These are phyloP conservation scores for Cyphomyrmex costatus DNA, from an alignment of 1,140 invertebrate genomes.

Conservation along the genomic window DNA sequence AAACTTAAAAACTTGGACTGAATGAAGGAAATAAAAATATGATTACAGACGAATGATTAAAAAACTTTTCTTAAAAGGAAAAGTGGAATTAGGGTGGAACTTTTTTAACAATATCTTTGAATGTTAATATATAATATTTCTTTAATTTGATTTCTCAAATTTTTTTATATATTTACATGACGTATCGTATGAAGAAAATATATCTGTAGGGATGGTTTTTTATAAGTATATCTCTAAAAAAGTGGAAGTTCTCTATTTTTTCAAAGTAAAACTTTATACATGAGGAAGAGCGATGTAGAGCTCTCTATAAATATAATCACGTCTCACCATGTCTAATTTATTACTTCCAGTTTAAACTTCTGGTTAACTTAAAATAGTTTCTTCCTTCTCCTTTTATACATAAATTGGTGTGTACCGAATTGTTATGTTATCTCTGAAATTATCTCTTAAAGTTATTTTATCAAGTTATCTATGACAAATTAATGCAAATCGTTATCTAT, in stretches of 20 bases:
- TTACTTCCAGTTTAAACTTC: neutral
- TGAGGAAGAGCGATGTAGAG: neutral
- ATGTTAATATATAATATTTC: neutral
- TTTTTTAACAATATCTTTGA: neutral
- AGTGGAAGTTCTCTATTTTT: neutral
- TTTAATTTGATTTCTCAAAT: neutral
- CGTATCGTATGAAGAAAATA: neutral
- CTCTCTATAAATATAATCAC: slow-evolving; percentile 18
- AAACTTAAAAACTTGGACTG: neutral
- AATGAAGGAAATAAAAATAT: too few species aligned
- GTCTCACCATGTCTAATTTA: neutral
- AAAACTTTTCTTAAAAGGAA: too few species aligned
- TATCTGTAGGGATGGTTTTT: neutral
- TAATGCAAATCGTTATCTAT: neutral
- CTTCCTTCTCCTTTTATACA: neutral
- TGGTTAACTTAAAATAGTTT: neutral
- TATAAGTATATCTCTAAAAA: neutral
- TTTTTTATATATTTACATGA: neutral
- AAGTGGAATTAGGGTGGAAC: too few species aligned
- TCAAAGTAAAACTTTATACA: neutral
- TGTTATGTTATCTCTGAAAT: neutral
- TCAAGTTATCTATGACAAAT: neutral
- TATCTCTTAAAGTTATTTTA: neutral
- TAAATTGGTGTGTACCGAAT: neutral
- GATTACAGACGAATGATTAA: too few species aligned